Evolutionary conservation across 2,888 invertebrate genomes (phyloP).

Genomic region (Phyto melanocephala): DNA sequence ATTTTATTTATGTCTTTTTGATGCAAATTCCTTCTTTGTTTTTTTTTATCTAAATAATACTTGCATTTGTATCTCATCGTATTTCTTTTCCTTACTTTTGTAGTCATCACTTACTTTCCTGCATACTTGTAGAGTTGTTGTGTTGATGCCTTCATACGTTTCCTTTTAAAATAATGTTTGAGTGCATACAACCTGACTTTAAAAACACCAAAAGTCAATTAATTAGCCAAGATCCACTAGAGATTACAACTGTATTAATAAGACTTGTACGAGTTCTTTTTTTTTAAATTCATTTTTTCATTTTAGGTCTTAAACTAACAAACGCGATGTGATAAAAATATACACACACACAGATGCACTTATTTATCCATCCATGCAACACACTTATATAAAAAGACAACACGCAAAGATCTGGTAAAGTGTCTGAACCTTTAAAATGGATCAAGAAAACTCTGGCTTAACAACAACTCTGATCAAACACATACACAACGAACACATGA

Average conservation of each 20-base stretch:
- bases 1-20: too few relatives aligned
- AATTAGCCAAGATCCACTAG: conserved; percentile 78
- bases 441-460: conserved; percentile 10
- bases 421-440: conserved; percentile 18
- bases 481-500: neutral
- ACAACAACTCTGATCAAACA: conserved; percentile 38
- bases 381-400: neutral
- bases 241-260: conserved; percentile 78
- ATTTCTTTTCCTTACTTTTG: neutral
- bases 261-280: conserved; percentile 43
- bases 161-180: conserved; percentile 50
- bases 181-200: conserved; percentile 58
- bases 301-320: conserved; percentile 7
- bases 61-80: neutral
- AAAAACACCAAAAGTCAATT: conserved; percentile 79
- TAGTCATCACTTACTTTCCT: neutral
- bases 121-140: neutral
- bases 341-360: neutral
- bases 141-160: neutral
- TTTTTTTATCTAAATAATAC: neutral
- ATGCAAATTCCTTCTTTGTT: too few relatives aligned
- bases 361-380: neutral
- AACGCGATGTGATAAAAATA: conserved; percentile 28
- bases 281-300: neutral
- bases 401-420: neutral